Evolutionary conservation across 2,888 invertebrate species (phyloP).

Genomic region (Plebejus melissa): DNA sequence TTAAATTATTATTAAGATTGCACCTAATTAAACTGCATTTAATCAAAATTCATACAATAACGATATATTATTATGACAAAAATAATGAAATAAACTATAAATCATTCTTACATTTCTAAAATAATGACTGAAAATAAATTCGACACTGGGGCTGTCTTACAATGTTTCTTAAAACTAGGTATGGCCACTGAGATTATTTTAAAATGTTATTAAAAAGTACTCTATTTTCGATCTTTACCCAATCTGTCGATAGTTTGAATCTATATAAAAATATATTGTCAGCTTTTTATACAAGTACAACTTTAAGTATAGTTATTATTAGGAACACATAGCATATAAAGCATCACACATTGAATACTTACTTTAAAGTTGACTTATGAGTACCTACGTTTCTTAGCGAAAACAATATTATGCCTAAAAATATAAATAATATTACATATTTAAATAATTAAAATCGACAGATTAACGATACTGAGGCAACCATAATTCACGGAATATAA

Average conservation of each 20-base stretch:
- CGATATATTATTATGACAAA: neutral
- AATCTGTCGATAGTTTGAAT: neutral
- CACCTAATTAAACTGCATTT: neutral
- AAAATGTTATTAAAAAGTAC: neutral
- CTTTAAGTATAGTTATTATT: neutral
- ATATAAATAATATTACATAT: neutral
- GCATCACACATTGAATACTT: neutral
- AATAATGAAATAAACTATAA: neutral
- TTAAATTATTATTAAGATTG: neutral
- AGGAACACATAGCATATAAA: neutral
- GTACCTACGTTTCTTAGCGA: neutral
- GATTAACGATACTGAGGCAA: neutral
- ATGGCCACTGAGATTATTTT: conserved; percentile 19
- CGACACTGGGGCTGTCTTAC: conserved; percentile 21
- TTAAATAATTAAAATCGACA: neutral
- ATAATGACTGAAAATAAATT: conserved; percentile 25
- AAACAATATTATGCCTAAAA: too few species aligned
- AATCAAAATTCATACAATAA: neutral
- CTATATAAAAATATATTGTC: conserved; percentile 9
- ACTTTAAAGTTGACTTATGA: neutral
- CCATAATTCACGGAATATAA: neutral
- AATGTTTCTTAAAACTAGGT: conserved; percentile 8
- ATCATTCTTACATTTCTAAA: conserved; percentile 1
- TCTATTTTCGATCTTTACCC: neutral
- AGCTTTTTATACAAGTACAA: neutral